Percentiles rank a stretch among this genome's conserved stretches.
phyloP scores from a whole-genome alignment of 2,888 invertebrate genomes.

The Oasisia sp. region DNA sequence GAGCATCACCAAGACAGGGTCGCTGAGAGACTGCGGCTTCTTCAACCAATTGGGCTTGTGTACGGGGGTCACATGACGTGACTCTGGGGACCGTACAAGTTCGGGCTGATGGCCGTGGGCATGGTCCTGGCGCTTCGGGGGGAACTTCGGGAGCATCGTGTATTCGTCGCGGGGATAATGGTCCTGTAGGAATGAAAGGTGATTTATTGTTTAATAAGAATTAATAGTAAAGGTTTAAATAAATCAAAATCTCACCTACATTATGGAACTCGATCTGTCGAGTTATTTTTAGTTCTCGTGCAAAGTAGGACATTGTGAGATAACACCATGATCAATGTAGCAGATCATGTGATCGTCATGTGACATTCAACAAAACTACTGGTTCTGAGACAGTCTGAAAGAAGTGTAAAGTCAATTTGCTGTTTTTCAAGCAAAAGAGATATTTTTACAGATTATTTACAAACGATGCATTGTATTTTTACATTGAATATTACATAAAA shows the following conservation, averaged over 20 bases:
- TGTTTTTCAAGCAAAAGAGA: not conserved
- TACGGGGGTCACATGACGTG: not conserved
- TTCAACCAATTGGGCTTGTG: slow-evolving; percentile 12
- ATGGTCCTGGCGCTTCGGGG: slow-evolving; percentile 23
- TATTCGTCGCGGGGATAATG: slow-evolving; percentile 62
- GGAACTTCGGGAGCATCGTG: slow-evolving; percentile 55
- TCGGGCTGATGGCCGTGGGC: not conserved
- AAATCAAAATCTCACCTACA: not conserved
- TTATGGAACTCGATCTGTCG: no score
- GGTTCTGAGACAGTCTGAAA: not conserved
- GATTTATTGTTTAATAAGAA: not conserved
- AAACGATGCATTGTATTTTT: not conserved
- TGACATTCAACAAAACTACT: not conserved
- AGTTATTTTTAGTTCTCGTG: no score
- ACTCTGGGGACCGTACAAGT: not conserved
- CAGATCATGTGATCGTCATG: no score
- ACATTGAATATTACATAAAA: no score
- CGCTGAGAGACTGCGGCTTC: slow-evolving; percentile 37
- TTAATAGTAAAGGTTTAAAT: no score
- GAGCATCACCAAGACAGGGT: not conserved
- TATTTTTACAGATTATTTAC: not conserved
- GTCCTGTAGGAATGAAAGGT: slow-evolving; percentile 50
- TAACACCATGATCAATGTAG: no score
- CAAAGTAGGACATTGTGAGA: no score
- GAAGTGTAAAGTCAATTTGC: not conserved